Evolutionary conservation across 1,140 invertebrate species (phyloP), one percentile per base, ranked within the genome.

Genomic region (Piezodorus guildinii): DNA sequence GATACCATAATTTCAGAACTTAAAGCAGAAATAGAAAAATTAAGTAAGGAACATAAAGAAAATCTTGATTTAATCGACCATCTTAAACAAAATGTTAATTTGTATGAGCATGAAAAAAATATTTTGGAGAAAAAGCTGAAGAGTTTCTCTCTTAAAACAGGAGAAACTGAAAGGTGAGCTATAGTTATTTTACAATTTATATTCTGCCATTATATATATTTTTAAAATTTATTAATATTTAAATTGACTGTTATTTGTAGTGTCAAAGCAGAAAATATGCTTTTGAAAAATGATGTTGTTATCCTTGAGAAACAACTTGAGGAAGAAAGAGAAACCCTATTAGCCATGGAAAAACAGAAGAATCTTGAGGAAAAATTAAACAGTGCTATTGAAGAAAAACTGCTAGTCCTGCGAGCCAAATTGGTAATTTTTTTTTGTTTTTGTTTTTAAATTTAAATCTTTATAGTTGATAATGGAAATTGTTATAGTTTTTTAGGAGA

Each of bases 31-130:
- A 23, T 56, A 4, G 23, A 14, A 16, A 15, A 15, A 10, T 23
- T 56, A 25, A 56, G 3, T 23, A 19, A 56, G 9, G 52, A 56
- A 8, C 9, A 8, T 9, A 27, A 3, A 56, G 52, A 21, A 56
- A 56, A 25, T 4, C 19, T 56, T 21, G 19, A 56, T 4, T 10
- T 56, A 25, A 23, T 56, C 5, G 52, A 56, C 15, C 23, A 5
- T 46, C 43, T 64, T 5, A 30, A 64, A 27, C 64, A 65, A 34
- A 62, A 46, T 43, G 46, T 65, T 15, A 46, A 60, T 16, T 46
- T 65, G 59, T 65, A 49, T 49, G 59, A 65, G 23, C 64, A 65
- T 56, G 64, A 65, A 65, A 65, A 65, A 62, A 39, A 27, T 44
- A 62, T 65, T 21, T 45, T 65, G 3, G 43, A 65, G 45, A 51